Conservation (phyloP, 1,140 invertebrate species). For the Papilio glaucus region DNA sequence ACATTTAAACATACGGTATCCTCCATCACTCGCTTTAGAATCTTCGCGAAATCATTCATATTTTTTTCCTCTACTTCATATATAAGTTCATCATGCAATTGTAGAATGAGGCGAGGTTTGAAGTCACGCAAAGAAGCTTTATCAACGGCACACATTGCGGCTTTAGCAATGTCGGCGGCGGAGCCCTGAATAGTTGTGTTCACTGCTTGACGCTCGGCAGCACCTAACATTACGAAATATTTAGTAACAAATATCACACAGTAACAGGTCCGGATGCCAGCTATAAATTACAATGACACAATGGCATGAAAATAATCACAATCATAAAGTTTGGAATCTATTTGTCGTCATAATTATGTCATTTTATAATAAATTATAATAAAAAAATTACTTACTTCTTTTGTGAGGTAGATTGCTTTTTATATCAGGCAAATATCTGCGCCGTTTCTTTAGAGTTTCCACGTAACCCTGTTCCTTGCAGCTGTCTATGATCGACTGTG, state of each 20-base stretch:
- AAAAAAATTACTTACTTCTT: constrained; percentile 71
- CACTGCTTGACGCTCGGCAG: constrained; percentile 97
- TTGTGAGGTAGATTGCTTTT: constrained; percentile 85
- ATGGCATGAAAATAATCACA: no score
- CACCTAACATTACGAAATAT: constrained; percentile 79
- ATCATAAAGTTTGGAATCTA: no score
- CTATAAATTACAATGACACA: no score
- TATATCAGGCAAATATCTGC: constrained; percentile 92
- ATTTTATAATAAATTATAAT: neutral
- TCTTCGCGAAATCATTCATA: constrained; percentile 85
- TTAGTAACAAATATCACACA: neutral
- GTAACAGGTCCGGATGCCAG: no score
- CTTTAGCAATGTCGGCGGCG: constrained; percentile 97
- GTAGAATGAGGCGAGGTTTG: constrained; percentile 89
- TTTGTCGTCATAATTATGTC: neutral
- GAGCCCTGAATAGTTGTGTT: constrained; percentile 98
- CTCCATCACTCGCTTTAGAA: constrained; percentile 93
- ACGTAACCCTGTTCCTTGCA: constrained; percentile 91
- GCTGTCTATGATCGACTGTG: constrained; percentile 86
- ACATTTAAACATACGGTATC: constrained; percentile 88
- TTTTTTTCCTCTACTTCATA: constrained; percentile 91
- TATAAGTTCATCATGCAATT: constrained; percentile 98
- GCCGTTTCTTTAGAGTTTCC: constrained; percentile 91
- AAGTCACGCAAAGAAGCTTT: constrained; percentile 82
- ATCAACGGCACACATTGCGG: constrained; percentile 93